Base-by-base conservation (phyloP, 2,888 invertebrate genomes). In the Clivina fossor region DNA sequence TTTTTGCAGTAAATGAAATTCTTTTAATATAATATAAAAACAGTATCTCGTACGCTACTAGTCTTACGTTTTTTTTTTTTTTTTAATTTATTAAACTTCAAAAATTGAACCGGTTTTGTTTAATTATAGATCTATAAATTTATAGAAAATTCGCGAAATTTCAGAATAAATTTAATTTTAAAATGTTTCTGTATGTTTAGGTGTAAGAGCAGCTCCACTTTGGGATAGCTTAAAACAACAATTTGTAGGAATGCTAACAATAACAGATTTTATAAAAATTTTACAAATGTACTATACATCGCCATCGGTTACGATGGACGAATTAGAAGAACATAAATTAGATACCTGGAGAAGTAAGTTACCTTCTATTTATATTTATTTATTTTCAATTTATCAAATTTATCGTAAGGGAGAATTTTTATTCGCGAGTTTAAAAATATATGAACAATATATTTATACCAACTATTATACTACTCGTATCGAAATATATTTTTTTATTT, bases 251-350 rank as follows among this genome's bases (percentile, higher is more conserved):
- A 98, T 99, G 96, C 81, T 99, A 66, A 98, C 98, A 62, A 98
- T 99, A 68, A 98, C 99, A 50, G 98, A 99, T 78, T 99, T 99
- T 76, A 99, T 99, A 69, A 93, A 95, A 77, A 98, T 98, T 68
- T 82, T 99, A 66, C 90, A 93, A 76, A 95, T 93, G 86, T 96
- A 96, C 80, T 96, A 97, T 78, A 94, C 90, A 69, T 92, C 94
- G 67, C 93, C 93, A 50, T 81, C 87, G 66, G 90, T 90, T 56
- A 85, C 90, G 64, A 96, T 97, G 91, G 95, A 95, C 67, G 95
- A 97, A 75, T 77, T 97, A 64, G 97, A 97, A 73, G 96, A 96
- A 74, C 97, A 98, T 75, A 91, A 93, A 69, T 81, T 97, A 68
- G 93, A 93, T 69, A 96, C 96, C 49, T 97, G 97, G 97, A 81